Conservation (phyloP, 2,113 vertebrate genomes). For the Otus sunia region DNA sequence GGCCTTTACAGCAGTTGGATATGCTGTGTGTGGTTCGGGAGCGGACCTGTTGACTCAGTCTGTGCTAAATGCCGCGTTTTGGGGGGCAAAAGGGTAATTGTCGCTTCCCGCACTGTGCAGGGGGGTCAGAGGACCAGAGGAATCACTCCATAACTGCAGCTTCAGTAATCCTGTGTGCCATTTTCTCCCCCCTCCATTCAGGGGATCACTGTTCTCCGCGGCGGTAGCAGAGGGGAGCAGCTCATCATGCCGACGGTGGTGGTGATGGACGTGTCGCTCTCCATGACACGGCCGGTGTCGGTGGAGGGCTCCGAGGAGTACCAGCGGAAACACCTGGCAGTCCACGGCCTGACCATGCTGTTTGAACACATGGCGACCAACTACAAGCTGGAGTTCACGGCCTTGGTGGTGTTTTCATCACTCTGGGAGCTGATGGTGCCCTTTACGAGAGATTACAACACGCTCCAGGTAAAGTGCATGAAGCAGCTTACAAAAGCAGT, state of each 20-base stretch:
- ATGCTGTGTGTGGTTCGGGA: neutral
- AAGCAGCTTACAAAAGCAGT: too few species aligned
- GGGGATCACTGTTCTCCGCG: rapidly evolving
- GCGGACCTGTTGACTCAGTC: rapidly evolving
- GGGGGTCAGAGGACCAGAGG: rapidly evolving
- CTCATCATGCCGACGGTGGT: slow-evolving; percentile 93
- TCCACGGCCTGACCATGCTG: slow-evolving; percentile 94
- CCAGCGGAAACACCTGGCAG: slow-evolving; percentile 94
- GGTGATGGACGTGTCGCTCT: slow-evolving; percentile 96
- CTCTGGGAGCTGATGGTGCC: slow-evolving; percentile 96
- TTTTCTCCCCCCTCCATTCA: neutral
- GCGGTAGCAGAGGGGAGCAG: neutral
- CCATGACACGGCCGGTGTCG: slow-evolving; percentile 95
- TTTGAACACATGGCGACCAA: slow-evolving; percentile 99
- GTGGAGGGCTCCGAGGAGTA: slow-evolving; percentile 91
- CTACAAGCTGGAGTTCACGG: slow-evolving; percentile 95
- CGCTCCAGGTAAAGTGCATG: slow-evolving; percentile 82
- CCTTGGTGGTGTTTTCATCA: slow-evolving; percentile 92
- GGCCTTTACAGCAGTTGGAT: neutral
- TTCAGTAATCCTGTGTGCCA: neutral
- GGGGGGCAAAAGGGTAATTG: neutral
- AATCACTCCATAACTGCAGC: rapidly evolving
- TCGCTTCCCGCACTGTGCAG: rapidly evolving
- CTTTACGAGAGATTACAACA: slow-evolving; percentile 97
- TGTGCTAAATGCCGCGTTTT: rapidly evolving